phyloP scores from a whole-genome alignment of 2,888 invertebrate species.

The Gymnoscelis rufifasciata region DNA sequence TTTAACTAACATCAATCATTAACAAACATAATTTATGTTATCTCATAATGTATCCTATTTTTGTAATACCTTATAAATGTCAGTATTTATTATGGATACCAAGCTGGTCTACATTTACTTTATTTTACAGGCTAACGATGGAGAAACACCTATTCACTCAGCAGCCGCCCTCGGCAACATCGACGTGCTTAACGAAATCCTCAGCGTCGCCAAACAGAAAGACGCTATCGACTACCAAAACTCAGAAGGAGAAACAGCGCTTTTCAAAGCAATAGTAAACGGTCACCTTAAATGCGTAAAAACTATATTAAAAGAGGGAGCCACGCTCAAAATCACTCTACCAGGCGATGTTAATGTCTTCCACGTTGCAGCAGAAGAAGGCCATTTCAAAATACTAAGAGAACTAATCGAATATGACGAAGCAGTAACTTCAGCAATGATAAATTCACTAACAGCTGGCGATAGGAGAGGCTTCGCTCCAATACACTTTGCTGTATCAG shows the following conservation, averaged over 20 bases:
- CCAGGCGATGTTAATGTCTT: conserved; percentile 75
- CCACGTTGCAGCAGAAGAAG: conserved; percentile 79
- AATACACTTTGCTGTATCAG: conserved; percentile 76
- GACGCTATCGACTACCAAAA: conserved; percentile 70
- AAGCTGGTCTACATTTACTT: neutral
- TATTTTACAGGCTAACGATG: conserved; percentile 60
- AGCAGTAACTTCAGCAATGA: conserved; percentile 44
- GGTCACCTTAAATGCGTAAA: conserved; percentile 64
- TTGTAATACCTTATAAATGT: no score
- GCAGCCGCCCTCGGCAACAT: conserved; percentile 72
- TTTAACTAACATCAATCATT: no score
- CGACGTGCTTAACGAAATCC: conserved; percentile 71
- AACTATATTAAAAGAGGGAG: conserved; percentile 67
- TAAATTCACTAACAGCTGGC: conserved; percentile 55
- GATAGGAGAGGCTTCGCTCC: conserved; percentile 68
- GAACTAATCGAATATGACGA: conserved; percentile 68
- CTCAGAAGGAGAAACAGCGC: conserved; percentile 68
- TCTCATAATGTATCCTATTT: no score
- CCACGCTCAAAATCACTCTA: conserved; percentile 59
- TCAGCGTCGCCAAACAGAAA: conserved; percentile 67
- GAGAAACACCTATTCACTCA: conserved; percentile 76
- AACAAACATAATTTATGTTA: no score
- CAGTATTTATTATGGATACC: no score
- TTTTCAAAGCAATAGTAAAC: conserved; percentile 65
- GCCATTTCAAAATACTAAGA: conserved; percentile 74